These are phyloP conservation scores for Limonius californicus DNA, from an alignment of 1,140 invertebrate species.

Conservation along the genomic window DNA sequence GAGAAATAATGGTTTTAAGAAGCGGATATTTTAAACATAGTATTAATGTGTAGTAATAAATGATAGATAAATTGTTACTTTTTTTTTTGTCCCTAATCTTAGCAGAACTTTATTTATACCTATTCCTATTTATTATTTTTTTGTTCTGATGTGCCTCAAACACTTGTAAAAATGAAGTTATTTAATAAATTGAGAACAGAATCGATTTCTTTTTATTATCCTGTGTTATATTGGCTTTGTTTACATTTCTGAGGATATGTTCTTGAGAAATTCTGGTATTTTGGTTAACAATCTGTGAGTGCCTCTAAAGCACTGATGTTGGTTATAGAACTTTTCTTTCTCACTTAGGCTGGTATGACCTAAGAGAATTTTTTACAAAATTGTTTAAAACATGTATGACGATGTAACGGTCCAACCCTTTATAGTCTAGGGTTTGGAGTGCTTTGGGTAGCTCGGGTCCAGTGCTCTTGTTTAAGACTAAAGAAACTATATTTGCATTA, in stretches of 20 bases:
- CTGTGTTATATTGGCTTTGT: no score
- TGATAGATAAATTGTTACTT: conserved; percentile 21
- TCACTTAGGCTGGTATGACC: no score
- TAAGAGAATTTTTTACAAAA: no score
- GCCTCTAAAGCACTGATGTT: neutral
- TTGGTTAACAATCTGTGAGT: neutral
- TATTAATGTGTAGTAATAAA: conserved; percentile 27
- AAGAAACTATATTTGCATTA: no score
- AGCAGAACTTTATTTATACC: conserved; percentile 25
- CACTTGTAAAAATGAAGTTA: conserved; percentile 30
- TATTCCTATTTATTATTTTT: conserved; percentile 21
- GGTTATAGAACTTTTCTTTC: no score
- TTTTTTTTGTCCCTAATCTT: conserved; percentile 16
- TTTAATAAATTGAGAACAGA: conserved; percentile 23
- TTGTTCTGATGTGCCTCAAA: conserved; percentile 31
- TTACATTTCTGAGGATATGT: no score
- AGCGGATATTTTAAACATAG: conserved; percentile 23
- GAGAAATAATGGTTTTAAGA: neutral
- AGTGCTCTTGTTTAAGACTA: no score
- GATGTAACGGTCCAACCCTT: no score
- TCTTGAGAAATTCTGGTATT: no score
- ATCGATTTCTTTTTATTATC: neutral
- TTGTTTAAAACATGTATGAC: no score
- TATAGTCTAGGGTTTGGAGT: no score
- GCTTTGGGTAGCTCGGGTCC: no score